Conservation (phyloP, 2,797 vertebrate genomes). For the Emydoidea blandingii region DNA sequence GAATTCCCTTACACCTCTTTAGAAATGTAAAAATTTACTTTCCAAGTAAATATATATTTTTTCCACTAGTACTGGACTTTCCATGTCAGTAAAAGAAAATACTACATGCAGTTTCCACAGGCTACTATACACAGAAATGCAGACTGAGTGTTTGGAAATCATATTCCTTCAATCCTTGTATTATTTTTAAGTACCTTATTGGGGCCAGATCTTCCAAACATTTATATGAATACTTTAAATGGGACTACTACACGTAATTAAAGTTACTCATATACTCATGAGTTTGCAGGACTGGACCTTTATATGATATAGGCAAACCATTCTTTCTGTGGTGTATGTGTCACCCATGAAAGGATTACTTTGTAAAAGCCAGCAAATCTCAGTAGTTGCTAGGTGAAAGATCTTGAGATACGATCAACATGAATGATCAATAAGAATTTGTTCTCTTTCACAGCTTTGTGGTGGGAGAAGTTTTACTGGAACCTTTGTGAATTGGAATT, state of each 20-base stretch:
- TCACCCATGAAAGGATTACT: neutral
- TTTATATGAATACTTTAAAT: neutral
- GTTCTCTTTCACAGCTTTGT: slow-evolving; percentile 9
- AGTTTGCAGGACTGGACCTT: neutral
- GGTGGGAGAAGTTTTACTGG: slow-evolving; percentile 3
- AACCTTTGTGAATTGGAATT: neutral
- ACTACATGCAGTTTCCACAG: neutral
- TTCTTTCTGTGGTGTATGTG: neutral
- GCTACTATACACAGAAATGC: slow-evolving; percentile 6
- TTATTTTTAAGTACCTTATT: slow-evolving; percentile 44
- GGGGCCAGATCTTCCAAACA: slow-evolving; percentile 36
- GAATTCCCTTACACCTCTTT: slow-evolving; percentile 46
- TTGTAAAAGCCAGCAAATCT: slow-evolving; percentile 29
- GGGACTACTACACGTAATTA: neutral
- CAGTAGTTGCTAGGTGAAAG: neutral
- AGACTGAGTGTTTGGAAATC: slow-evolving; percentile 58
- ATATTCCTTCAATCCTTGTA: slow-evolving; percentile 17
- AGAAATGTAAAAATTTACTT: slow-evolving; percentile 17
- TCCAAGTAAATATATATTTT: neutral
- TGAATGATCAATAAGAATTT: neutral
- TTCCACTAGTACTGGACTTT: neutral
- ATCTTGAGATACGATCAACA: slow-evolving; percentile 13
- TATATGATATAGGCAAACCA: neutral
- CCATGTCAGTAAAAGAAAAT: slow-evolving; percentile 49
- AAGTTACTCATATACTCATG: slow-evolving; percentile 26